Base-by-base conservation (phyloP, 2,113 vertebrate genomes). In the Argyrosomus japonicus region DNA sequence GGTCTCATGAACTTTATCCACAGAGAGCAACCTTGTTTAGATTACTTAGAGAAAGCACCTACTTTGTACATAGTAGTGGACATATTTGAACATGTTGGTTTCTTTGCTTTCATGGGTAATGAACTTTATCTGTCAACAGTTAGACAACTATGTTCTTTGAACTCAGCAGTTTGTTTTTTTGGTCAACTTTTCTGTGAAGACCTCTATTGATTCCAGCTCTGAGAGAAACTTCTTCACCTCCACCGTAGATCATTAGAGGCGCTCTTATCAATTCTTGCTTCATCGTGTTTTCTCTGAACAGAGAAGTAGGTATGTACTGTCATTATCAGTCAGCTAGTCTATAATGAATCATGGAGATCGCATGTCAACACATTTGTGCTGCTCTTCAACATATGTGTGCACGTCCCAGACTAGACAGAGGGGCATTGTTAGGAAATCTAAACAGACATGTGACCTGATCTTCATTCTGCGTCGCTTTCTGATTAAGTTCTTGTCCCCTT, bases 311-410 rank as follows among this genome's bases (percentile, higher is more conserved):
- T 63, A 27, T 17, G 36, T 27, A 23, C 21, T 40, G 29, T 45
- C 2, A 3, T 21, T 54, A 54, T 48, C 18, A 40, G 11, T 51
- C 29, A 58, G 54, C 54, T 57, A 3, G 57, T 56, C 60, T 62
- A 3, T 50, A 32, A 21, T 67, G 21, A 51, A 56, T 65, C 18
- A 8, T 45, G 53, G n/a, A 47, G 51, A 53, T 68, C 21, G 47
- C 72, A 77, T 29, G 36, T 40, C 17, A 65, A 77, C 45, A 68
- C 29, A 68, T 77, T 51, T 50, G 65, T n/a, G 75, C 63, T 67
- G 73, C 47, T 72, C 61, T 36, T 68, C 19, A 25, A 51, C 77
- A 74, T 27, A 74, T 81, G 48, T 60, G 63, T 74, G 51, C 45
- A 60, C 27, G 67, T 8, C 68, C 36, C 36, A n/a, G 43, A 36